Base-by-base conservation (phyloP, 2,888 invertebrate genomes). In the Philaethria dido region DNA sequence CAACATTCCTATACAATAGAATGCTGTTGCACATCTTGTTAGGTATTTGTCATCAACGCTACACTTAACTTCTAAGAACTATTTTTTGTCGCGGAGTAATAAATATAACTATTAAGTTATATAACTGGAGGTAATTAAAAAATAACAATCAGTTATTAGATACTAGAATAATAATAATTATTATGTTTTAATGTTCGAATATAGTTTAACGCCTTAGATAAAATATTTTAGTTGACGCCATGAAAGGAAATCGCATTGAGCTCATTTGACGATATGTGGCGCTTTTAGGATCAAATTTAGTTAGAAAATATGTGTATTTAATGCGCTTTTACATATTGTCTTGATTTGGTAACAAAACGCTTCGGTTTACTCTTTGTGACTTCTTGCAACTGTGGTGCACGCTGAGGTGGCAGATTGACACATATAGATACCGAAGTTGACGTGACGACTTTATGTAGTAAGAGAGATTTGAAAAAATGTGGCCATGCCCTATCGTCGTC, bases 11-110 rank as follows among this genome's bases (percentile, higher is more conserved):
- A n/a, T 42, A 22, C n/a, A 39, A 55, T 36, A 55, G 20, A 20
- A 55, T 55, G 33, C 14, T 14, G 18, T 2, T 55, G 5, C 20
- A 44, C n/a, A n/a, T 6, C 42, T 16, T 44, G 8, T 45, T 29
- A 60, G 16, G 25, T 29, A 45, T 18, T 59, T 29, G 25, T 44
- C 13, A 18, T 16, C 13, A 22, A 20, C 9, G 36, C 33, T 1
- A 9, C 14, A 36, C 13, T 20, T 62, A n/a, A 47, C 14, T 48
- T 50, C 39, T 55, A 48, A n/a, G 60, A 60, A 44, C 22, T 11
- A 44, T 3, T 68, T 62, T 60, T 69, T 25, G 52, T 18, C 54
- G 8, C 18, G 29, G n/a, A 66, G 18, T 61, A 48, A n/a, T 62
- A 65, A 62, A 20, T 3, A 48, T 63, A 54, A 29, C 33, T 18